A percentile compares a stretch with the other conserved stretches of the same genome.
Conservation (phyloP, 2,888 invertebrate species). For the Trimorus sp. region DNA sequence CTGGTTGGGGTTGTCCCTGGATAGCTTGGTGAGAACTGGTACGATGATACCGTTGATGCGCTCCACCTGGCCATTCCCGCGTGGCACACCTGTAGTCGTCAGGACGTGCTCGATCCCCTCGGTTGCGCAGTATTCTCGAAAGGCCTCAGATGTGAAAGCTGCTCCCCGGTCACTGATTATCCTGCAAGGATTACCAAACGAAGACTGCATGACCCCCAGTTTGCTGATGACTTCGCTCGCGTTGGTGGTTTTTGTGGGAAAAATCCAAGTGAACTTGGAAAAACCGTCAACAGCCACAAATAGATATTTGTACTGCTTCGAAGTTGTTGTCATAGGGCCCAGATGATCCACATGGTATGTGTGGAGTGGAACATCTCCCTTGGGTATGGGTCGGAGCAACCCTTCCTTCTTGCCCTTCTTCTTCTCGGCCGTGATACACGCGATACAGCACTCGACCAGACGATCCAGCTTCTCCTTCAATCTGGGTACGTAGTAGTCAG, state of each 20-base stretch:
- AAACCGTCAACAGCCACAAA: constrained; percentile 25
- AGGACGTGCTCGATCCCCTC: constrained; percentile 22
- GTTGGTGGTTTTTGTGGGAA: constrained; percentile 6
- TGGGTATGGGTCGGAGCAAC: constrained; percentile 34
- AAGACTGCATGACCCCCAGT: not conserved
- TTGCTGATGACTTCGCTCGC: constrained; percentile 12
- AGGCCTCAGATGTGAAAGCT: constrained; percentile 9
- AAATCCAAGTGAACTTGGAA: constrained; percentile 27
- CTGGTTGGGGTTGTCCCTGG: not conserved
- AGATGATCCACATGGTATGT: constrained; percentile 32
- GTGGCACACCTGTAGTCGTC: constrained; percentile 25
- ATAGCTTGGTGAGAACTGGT: constrained; percentile 24
- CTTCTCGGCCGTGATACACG: constrained; percentile 50
- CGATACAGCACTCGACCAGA: constrained; percentile 43
- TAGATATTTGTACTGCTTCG: constrained; percentile 19
- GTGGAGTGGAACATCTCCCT: constrained; percentile 25
- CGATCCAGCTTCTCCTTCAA: constrained; percentile 50
- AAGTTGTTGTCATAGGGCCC: constrained; percentile 21
- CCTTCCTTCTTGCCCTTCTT: constrained; percentile 58
- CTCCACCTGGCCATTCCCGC: constrained; percentile 36
- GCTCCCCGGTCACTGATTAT: constrained; percentile 14
- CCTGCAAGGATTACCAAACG: constrained; percentile 14
- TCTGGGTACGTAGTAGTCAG: constrained; percentile 55
- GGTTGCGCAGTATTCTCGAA: constrained; percentile 14
- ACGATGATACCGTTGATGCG: constrained; percentile 26